Percentiles rank a stretch among this genome's conserved stretches.
phyloP scores from a whole-genome alignment of 2,113 vertebrate species.

The Aleadryas rufinucha region DNA sequence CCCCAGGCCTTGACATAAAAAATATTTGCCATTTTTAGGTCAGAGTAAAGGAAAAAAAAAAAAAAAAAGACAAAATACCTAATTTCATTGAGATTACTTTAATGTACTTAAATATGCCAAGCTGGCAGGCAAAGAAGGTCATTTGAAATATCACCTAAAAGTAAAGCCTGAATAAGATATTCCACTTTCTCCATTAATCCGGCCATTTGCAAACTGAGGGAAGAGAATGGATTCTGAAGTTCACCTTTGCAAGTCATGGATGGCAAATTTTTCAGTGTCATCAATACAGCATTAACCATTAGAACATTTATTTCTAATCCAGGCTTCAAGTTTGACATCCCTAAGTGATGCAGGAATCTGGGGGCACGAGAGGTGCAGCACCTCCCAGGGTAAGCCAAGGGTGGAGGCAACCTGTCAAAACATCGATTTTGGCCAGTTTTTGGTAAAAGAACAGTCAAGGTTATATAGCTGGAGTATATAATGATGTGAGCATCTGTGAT shows the following conservation, averaged over 20 bases:
- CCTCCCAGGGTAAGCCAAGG: not conserved
- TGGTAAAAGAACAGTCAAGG: conserved; percentile 5
- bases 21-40: not conserved
- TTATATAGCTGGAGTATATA: not conserved
- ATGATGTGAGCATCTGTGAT: not conserved
- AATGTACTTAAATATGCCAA: not conserved
- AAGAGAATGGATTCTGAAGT: conserved; percentile 14
- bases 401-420: not conserved
- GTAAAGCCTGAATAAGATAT: not conserved
- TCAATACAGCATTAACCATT: not conserved
- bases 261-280: conserved; percentile 24
- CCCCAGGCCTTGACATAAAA: not conserved
- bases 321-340: not conserved
- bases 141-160: conserved; percentile 8
- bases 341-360: not conserved
- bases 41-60: not conserved
- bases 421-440: not conserved
- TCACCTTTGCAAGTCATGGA: conserved; percentile 50
- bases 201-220: not conserved
- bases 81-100: not conserved
- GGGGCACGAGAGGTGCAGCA: not conserved
- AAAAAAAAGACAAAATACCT: not conserved
- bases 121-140: not conserved
- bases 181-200: not conserved
- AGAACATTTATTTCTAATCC: not conserved